Percentiles rank a stretch among this genome's conserved stretches.
Conservation (phyloP, 2,797 vertebrate species). For the Helicolenus hilgendorfi region DNA sequence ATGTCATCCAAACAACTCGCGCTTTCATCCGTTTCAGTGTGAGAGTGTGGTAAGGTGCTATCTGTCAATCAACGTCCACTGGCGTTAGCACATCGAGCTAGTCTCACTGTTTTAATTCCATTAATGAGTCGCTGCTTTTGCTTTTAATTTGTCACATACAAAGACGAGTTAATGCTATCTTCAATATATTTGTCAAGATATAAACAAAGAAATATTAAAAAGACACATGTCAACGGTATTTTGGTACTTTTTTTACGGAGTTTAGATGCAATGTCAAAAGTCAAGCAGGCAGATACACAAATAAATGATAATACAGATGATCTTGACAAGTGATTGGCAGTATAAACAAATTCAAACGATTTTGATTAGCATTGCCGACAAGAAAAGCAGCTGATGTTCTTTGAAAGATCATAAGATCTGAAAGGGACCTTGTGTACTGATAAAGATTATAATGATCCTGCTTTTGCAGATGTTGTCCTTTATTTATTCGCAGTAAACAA, state of each 20-base stretch:
- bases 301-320: slow-evolving; percentile 24
- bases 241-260: slow-evolving; percentile 21
- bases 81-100: slow-evolving; percentile 11
- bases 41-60: slow-evolving; percentile 29
- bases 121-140: background rate
- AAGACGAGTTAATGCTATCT: background rate
- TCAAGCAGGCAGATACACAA: slow-evolving; percentile 27
- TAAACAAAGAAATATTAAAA: slow-evolving; percentile 1
- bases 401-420: slow-evolving; percentile 32
- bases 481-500: slow-evolving; percentile 64
- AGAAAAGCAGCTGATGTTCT: slow-evolving; percentile 22
- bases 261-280: slow-evolving; percentile 26
- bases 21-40: slow-evolving; percentile 54
- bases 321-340: slow-evolving; percentile 63
- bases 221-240: slow-evolving; percentile 18
- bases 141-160: slow-evolving; percentile 7
- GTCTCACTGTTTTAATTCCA: slow-evolving; percentile 37
- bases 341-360: slow-evolving; percentile 41
- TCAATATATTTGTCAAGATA: background rate
- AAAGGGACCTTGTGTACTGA: slow-evolving; percentile 23
- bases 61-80: slow-evolving; percentile 69
- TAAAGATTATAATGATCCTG: slow-evolving; percentile 42
- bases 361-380: slow-evolving; percentile 49
- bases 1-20: slow-evolving; percentile 56
- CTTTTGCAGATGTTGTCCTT: slow-evolving; percentile 53